These are phyloP conservation scores for Ostrea edulis DNA, from an alignment of 1,140 invertebrate genomes.

Conservation along the genomic window DNA sequence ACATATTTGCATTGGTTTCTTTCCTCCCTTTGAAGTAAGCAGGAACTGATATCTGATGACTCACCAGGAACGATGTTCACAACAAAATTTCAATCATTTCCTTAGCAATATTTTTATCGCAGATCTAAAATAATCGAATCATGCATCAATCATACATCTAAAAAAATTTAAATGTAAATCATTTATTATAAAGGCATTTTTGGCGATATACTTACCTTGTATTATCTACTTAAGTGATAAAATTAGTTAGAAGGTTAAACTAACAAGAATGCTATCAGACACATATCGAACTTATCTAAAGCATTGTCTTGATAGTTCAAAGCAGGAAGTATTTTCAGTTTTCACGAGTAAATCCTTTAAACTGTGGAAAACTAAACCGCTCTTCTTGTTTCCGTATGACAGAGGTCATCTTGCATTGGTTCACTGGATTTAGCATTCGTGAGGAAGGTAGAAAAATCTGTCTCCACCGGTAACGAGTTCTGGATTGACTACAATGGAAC, in stretches of 20 bases:
- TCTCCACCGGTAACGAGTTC: not conserved
- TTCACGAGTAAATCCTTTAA: not conserved
- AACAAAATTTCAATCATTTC: not conserved
- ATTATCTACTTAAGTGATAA: too few species aligned
- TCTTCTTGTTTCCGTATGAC: not conserved
- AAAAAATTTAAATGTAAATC: too few species aligned
- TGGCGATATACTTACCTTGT: not conserved
- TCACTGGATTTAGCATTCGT: not conserved
- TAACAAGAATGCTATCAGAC: too few species aligned
- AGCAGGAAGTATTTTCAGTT: not conserved
- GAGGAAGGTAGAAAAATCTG: not conserved
- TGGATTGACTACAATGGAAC: not conserved
- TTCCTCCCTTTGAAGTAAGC: not conserved
- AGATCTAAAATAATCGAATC: not conserved
- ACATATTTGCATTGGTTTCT: too few species aligned
- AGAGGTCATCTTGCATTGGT: constrained; percentile 23
- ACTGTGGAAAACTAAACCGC: not conserved
- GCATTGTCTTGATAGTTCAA: not conserved
- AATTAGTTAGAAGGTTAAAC: too few species aligned
- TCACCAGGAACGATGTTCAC: not conserved
- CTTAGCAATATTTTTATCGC: not conserved
- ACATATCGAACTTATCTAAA: not conserved
- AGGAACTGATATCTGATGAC: not conserved
- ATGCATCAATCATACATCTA: not conserved
- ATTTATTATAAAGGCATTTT: not conserved